Evolutionary conservation across 2,113 vertebrate species (phyloP), one percentile per base, ranked within the genome.

Genomic region (Aramus guarauna): DNA sequence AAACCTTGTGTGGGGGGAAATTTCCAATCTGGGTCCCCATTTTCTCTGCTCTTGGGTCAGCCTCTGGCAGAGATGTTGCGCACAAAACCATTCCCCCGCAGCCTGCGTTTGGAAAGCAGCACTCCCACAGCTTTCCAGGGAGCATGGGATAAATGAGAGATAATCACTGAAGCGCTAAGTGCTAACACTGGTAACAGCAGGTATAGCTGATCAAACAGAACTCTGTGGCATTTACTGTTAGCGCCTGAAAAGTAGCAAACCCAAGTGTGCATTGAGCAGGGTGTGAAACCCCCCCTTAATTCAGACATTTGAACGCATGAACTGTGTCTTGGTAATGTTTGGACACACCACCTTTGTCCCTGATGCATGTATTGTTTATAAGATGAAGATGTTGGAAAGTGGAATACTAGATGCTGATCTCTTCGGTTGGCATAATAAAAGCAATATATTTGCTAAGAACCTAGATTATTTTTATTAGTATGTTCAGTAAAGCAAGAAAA

Each of bases 291-390:
- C 11, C 5, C 7, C 6, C 47, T 88, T 11, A 29, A 19, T 22
- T 43, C 52, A 20, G 19, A 6, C 3, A 2, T 52, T 39, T 58
- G 43, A 60, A 67, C 0, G 1, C 39, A 7, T 59, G 15, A 68
- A 23, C 55, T 9, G 8, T 9, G 27, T 56, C 30, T 75, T 48
- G 32, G 21, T 37, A 72, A 45, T 14, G 7, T 21, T 39, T 1
- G 4, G 36, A 18, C 8, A 8, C 6, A 12, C 6, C 26, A 30
- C 14, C 30, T 55, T 67, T 68, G 30, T 64, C 24, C 9, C 12
- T 0, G 6, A 26, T 68, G 68, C 1, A 0, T 41, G 32, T 37
- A 9, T 39, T 41, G 24, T 68, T 66, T 64, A n/a, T 22, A 50
- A 66, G 41, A 66, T 39, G 5, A 56, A 60, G 53, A 13, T 20